Base-by-base conservation (phyloP, 2,888 invertebrate genomes). In the Actias luna region DNA sequence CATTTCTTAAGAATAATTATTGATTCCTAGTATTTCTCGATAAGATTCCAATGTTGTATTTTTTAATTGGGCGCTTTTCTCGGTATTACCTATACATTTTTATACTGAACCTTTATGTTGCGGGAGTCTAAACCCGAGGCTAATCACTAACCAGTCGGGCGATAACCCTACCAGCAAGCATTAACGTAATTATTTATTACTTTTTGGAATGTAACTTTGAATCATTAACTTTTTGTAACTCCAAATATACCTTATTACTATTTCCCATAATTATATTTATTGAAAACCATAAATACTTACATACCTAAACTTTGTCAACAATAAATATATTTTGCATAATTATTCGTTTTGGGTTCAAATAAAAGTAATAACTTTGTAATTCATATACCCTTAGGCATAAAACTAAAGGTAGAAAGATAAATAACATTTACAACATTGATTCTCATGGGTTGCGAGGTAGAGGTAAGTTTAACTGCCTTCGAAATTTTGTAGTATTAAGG, bases 351-450 rank as follows among this genome's bases (percentile, higher is more conserved):
- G 12, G 7, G 31, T 18, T 14, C 25, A 50, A 55, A 59, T 36
- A 42, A 63, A 63, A 59, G 59, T 59, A 63, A 63, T 63, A 39
- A 59, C 36, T 50, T 27, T 27, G 36, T 52, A n/a, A n/a, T n/a
- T n/a, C 55, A 36, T 52, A 63, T 55, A 55, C 59, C 63, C 63
- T 22, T 31, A 39, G 63, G 55, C 55, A 60, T 63, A 27, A 31
- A 52, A 33, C 52, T 55, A 39, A 14, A 36, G 55, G 39, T 42
- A 59, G 36, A 59, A 29, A 59, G 39, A 42, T 33, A 52, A 55
- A 55, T 35, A 50, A 62, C 29, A 52, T 63, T 60, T 63, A 42
- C 59, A 59, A 59, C 50, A 59, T 60, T 63, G 59, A 59, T 59
- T 59, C 63, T 55, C 63, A 52, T 55, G 29, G 59, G 63, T 55